These are phyloP conservation scores for Drosophila meridiana DNA, from an alignment of 2,888 invertebrate species.

Conservation along the genomic window DNA sequence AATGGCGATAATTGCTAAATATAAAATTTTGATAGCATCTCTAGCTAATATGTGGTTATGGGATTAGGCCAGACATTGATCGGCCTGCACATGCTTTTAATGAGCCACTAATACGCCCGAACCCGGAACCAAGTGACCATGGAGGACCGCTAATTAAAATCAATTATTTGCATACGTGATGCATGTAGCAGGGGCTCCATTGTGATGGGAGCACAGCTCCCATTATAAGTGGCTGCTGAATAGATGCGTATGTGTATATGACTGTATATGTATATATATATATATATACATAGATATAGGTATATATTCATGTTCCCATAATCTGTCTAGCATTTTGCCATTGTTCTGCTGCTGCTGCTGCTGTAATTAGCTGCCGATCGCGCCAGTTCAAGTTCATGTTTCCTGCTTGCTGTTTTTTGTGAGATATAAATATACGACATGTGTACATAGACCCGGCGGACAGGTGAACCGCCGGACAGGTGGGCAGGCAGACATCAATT, in stretches of 20 bases:
- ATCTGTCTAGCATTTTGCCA: slow-evolving; percentile 43
- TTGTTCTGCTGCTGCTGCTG: slow-evolving; percentile 51
- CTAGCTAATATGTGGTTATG: neutral
- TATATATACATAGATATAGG: slow-evolving; percentile 1
- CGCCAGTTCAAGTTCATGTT: slow-evolving; percentile 54
- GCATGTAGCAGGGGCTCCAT: slow-evolving; percentile 6
- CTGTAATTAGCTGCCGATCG: slow-evolving; percentile 50
- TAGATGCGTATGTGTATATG: slow-evolving; percentile 3
- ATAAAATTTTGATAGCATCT: neutral
- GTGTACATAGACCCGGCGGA: neutral
- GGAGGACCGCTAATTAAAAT: slow-evolving; percentile 35
- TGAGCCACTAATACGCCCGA: slow-evolving; percentile 2
- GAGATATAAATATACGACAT: neutral
- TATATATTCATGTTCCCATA: slow-evolving; percentile 48
- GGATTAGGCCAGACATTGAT: neutral
- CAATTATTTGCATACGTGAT: slow-evolving; percentile 25
- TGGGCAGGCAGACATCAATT: slow-evolving; percentile 54
- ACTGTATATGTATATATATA: slow-evolving; percentile 4
- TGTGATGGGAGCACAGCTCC: neutral
- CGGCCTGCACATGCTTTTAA: neutral
- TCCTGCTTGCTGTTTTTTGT: slow-evolving; percentile 36
- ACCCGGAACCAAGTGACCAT: slow-evolving; percentile 30
- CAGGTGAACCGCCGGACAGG: neutral
- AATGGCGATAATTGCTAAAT: neutral
- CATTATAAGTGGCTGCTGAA: slow-evolving; percentile 1